phyloP scores from a whole-genome alignment of 2,797 vertebrate genomes.

The Oophaga sylvatica region DNA sequence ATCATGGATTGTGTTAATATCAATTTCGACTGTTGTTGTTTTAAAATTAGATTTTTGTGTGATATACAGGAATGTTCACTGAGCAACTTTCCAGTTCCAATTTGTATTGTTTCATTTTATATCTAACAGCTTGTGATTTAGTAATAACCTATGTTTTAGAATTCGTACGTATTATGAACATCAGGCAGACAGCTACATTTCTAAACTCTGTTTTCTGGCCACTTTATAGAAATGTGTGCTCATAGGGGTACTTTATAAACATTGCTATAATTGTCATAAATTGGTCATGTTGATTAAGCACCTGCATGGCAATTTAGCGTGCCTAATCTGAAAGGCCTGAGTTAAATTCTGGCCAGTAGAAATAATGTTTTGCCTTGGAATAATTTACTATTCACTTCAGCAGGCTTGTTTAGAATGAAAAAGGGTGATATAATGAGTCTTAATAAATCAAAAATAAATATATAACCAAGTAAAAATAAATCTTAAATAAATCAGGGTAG shows the following conservation, averaged over 20 bases:
- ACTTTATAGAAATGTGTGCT: not conserved
- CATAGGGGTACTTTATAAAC: constrained; percentile 16
- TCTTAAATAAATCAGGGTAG: not conserved
- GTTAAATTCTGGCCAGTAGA: not conserved
- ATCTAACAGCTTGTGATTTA: not conserved
- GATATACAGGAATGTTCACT: no score
- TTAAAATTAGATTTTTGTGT: no score
- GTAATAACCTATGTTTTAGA: not conserved
- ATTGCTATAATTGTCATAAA: constrained; percentile 24
- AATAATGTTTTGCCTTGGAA: not conserved
- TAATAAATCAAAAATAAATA: constrained; percentile 1
- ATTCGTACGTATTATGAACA: not conserved
- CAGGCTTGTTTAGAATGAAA: not conserved
- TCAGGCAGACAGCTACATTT: not conserved
- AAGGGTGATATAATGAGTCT: not conserved
- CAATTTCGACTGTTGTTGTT: no score
- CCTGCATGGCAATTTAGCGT: constrained; percentile 10
- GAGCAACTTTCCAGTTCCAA: no score
- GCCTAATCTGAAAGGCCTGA: not conserved
- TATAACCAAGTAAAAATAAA: not conserved
- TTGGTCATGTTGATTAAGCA: constrained; percentile 32
- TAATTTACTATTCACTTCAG: not conserved
- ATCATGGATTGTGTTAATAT: no score
- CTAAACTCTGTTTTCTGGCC: not conserved
- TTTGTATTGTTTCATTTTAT: not conserved